Evolutionary conservation across 2,888 invertebrate species (phyloP), one percentile per base, ranked within the genome.

Genomic region (Atrina japonica): DNA sequence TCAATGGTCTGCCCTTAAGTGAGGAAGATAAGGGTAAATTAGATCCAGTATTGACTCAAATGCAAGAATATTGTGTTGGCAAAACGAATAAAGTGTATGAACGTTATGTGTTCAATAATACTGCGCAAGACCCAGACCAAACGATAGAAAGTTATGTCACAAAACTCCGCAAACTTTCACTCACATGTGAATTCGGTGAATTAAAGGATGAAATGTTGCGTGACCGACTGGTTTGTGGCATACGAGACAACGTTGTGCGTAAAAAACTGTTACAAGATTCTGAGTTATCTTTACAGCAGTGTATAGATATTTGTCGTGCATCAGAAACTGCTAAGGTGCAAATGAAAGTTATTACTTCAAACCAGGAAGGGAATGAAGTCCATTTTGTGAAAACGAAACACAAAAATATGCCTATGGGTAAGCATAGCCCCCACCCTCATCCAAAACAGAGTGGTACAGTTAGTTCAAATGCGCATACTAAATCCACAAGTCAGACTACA

Each of bases 1-100:
- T 55, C 29, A 61, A 73, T 49, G 66, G 73, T n/a, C 56, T 73
- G 1, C 35, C 61, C 6, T 66, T 69, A 1, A 45, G 18, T 2
- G 35, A 50, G 21, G 56, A 64, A 21, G 53, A 69, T 7, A 55
- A 55, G 29, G 35, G 35, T 5, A 49, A 45, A 21, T 23, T 58
- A 30, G 50, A 40, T 16, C 41, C 25, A 47, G 49, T 66, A 16
- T 23, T 66, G 1, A 41, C 30, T 14, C 35, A 45, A 58, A 58
- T 56, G 66, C 49, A 66, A 40, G 52, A 50, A 9, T 58, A 58
- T 9, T 66, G 27, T 58, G 47, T 66, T 6, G 59, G 59, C 3
- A 58, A 52, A 41, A 66, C 49, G 6, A 66, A 66, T 18, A 56
- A 40, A 2, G 58, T 30, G 1, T 47, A 59, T 52, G 60, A 60